These are phyloP conservation scores for Eubasilissa regina DNA, from an alignment of 1,140 invertebrate genomes.

Conservation along the genomic window DNA sequence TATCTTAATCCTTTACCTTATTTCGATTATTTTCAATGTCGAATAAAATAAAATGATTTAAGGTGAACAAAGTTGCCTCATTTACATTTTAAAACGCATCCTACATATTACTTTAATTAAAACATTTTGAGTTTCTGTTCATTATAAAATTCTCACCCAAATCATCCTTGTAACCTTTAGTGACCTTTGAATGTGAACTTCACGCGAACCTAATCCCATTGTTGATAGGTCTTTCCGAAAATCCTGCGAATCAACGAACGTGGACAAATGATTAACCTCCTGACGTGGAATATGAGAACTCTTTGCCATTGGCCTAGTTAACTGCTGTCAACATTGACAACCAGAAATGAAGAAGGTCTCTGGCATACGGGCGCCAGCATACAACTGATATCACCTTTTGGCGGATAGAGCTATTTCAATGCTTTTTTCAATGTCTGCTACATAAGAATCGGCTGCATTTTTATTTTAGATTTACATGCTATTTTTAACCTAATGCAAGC, in stretches of 20 bases:
- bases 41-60: neutral
- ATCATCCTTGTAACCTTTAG: too few relatives aligned
- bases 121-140: neutral
- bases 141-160: too few relatives aligned
- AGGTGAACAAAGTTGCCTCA: too few relatives aligned
- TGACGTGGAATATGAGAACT: neutral
- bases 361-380: conserved; percentile 8
- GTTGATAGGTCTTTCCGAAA: conserved; percentile 7
- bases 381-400: neutral
- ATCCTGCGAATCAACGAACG: neutral
- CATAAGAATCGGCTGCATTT: neutral
- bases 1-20: too few relatives aligned
- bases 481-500: neutral
- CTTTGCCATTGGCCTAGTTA: conserved; percentile 28
- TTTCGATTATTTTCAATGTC: neutral
- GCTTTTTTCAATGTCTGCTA: conserved; percentile 31
- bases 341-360: neutral
- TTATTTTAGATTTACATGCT: neutral
- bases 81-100: too few relatives aligned
- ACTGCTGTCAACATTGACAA: neutral
- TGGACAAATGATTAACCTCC: too few relatives aligned
- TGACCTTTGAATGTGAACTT: too few relatives aligned
- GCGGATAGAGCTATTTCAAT: conserved; percentile 12
- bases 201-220: neutral
- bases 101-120: too few relatives aligned